Evolutionary conservation across 2,888 invertebrate genomes (phyloP), one percentile per base, ranked within the genome.

Genomic region (Euclidia mi): DNA sequence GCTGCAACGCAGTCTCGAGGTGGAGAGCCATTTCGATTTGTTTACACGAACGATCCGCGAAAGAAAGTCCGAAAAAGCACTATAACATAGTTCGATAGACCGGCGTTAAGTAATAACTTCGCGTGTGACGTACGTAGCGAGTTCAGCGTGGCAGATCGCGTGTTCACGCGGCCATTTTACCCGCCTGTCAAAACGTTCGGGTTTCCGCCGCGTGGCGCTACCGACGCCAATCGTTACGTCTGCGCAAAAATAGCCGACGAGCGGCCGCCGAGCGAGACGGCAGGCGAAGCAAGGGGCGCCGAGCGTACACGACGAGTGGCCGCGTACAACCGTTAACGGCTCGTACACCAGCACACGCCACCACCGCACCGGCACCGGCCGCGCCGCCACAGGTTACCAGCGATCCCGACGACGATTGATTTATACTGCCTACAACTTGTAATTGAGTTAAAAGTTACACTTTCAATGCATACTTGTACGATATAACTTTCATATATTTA

Each of bases 131-230:
- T 88, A 86, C 85, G 86, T 87, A 81, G 77, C 75, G 77, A 84
- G 77, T 84, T 83, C 83, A 85, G 90, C 92, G 93, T 91, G 90
- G 84, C 75, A 81, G 85, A 81, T 90, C 91, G 91, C 93, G 93
- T 91, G 89, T 88, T 92, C 93, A 90, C 89, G 89, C 93, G 85
- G 93, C 94, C 94, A 94, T 94, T 89, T 92, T 93, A 89, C 73
- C 88, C 88, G 88, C 84, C 84, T 93, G 92, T 92, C 93, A 93
- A 88, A 87, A 71, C 76, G 76, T 91, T 77, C 76, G 64, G 64
- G 65, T 86, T 87, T 83, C 69, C 75, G 61, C 87, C 90, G 86
- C 82, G 79, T 71, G 85, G 91, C 92, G 90, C 91, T 81, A 82
- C 85, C 47, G 78, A 70, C 83, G 84, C 61, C 76, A 80, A 82